Conservation (phyloP, 2,113 vertebrate species). For the Lepus europaeus region DNA sequence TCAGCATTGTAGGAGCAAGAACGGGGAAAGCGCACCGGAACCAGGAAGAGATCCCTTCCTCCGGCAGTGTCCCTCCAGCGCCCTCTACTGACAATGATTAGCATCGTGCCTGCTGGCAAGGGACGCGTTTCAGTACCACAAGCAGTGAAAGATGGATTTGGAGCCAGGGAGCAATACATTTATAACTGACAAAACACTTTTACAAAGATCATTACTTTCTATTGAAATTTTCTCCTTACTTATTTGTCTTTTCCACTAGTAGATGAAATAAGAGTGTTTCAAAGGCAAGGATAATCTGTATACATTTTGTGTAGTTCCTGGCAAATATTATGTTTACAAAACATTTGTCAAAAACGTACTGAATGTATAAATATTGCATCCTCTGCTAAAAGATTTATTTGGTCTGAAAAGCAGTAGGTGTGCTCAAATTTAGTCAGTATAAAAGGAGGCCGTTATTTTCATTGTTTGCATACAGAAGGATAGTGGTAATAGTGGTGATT, state of each 20-base stretch:
- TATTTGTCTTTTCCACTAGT: background rate
- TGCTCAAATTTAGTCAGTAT: background rate
- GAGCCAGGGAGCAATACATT: background rate
- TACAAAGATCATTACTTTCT: background rate
- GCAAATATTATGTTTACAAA: conserved; percentile 36
- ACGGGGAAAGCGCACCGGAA: background rate
- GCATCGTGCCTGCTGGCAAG: background rate
- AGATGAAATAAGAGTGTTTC: conserved; percentile 21
- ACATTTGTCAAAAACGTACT: background rate
- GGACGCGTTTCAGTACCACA: background rate
- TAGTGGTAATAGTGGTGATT: background rate
- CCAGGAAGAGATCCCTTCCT: background rate
- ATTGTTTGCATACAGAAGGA: background rate
- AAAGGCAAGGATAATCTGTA: conserved; percentile 35
- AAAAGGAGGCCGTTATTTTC: background rate
- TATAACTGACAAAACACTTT: background rate
- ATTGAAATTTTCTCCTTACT: conserved; percentile 16
- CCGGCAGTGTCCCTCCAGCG: conserved; percentile 6
- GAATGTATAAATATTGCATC: background rate
- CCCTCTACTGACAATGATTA: conserved; percentile 60
- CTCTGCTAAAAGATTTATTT: background rate
- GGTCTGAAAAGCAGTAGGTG: background rate
- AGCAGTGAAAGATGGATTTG: background rate
- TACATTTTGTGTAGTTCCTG: background rate
- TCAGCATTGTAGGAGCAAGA: background rate